phyloP scores from a whole-genome alignment of 2,797 vertebrate species.

The Spizella passerina region DNA sequence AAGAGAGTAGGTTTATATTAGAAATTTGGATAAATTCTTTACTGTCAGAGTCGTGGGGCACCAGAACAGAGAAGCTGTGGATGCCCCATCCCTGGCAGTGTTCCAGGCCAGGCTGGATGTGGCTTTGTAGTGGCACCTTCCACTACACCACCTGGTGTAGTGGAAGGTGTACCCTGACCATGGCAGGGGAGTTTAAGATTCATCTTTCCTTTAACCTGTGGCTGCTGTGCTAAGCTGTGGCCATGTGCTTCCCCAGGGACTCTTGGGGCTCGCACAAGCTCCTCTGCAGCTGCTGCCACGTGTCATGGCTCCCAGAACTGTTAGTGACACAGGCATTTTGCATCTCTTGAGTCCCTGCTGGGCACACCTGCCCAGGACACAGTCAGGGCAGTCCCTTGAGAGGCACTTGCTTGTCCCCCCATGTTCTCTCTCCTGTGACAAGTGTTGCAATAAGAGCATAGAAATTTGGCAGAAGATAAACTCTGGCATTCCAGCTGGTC shows the following conservation, averaged over 20 bases:
- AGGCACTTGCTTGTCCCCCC: neutral
- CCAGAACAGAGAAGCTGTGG: neutral
- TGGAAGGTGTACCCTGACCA: neutral
- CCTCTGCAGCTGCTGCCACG: fast-evolving
- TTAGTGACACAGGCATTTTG: neutral
- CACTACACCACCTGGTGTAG: too few species aligned
- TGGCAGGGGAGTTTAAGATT: neutral
- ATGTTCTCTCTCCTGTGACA: neutral
- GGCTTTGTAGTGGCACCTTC: too few species aligned
- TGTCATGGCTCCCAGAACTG: neutral
- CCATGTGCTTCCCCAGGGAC: neutral
- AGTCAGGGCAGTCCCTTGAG: neutral
- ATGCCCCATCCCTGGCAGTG: neutral
- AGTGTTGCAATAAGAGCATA: neutral
- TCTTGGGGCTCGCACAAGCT: neutral
- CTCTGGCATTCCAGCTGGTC: neutral
- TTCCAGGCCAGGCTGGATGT: neutral
- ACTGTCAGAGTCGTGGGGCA: neutral
- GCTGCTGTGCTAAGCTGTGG: neutral
- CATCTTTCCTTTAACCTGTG: neutral
- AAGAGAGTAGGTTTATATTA: neutral
- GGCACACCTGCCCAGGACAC: neutral
- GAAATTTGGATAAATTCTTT: neutral
- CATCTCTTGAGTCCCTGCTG: neutral
- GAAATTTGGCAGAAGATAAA: neutral